Conservation (phyloP, 2,797 vertebrate species). For the Carduelis carduelis region DNA sequence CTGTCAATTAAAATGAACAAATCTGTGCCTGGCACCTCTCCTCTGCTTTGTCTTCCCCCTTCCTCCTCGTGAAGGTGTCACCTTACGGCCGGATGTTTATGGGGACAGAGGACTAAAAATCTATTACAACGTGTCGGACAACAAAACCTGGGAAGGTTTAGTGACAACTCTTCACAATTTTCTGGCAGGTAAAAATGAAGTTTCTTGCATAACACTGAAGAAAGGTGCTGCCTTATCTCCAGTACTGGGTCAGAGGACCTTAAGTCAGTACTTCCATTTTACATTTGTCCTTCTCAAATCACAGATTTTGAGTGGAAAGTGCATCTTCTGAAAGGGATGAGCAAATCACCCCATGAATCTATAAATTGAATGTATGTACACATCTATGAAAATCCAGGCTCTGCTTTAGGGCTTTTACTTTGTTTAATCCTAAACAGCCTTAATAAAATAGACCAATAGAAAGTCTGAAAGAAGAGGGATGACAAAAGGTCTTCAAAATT, state of each 20-base stretch:
- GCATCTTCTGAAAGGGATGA: neutral
- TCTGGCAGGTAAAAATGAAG: constrained; percentile 74
- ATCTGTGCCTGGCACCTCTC: neutral
- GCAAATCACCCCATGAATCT: neutral
- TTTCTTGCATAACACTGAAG: neutral
- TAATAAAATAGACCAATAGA: neutral
- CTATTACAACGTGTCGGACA: constrained; percentile 80
- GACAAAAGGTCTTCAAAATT: neutral
- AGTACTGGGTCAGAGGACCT: neutral
- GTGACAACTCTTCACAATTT: constrained; percentile 74
- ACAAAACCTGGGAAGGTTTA: constrained; percentile 75
- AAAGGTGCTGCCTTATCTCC: neutral
- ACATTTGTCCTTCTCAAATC: neutral
- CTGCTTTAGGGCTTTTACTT: neutral
- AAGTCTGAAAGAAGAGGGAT: neutral
- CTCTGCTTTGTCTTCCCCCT: neutral
- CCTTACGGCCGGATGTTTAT: constrained; percentile 83
- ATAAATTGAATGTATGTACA: neutral
- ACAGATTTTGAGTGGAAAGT: neutral
- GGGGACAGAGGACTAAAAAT: constrained; percentile 81
- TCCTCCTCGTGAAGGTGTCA: constrained; percentile 78
- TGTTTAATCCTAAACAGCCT: neutral
- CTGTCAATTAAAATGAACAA: neutral
- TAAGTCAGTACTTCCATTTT: neutral
- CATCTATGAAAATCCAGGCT: neutral